phyloP scores from a whole-genome alignment of 1,140 invertebrate genomes.

The Bombus cullumanus region DNA sequence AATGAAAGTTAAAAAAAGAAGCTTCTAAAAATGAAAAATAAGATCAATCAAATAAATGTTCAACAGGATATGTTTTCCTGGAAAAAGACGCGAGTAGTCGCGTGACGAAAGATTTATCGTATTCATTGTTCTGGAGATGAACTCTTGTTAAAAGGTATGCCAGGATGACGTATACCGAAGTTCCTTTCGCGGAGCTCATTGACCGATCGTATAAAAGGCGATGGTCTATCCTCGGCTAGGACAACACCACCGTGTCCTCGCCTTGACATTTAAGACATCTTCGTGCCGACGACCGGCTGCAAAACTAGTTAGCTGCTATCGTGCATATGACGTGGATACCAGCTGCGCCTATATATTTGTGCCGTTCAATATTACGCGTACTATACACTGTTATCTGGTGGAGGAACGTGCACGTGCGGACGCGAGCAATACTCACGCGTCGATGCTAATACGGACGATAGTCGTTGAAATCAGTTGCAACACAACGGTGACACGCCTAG shows the following conservation, averaged over 20 bases:
- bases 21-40: too few species aligned
- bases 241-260: conserved; percentile 57
- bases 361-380: conserved; percentile 3
- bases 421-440: conserved; percentile 40
- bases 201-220: conserved; percentile 45
- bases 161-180: conserved; percentile 1
- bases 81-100: too few species aligned
- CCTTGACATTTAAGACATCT: conserved; percentile 76
- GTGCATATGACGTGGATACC: conserved; percentile 15
- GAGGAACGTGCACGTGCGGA: conserved; percentile 51
- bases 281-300: conserved; percentile 61
- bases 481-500: conserved; percentile 78
- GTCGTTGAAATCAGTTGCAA: conserved; percentile 74
- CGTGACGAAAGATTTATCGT: neutral
- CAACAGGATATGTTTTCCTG: too few species aligned
- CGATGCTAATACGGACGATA: conserved; percentile 62
- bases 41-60: too few species aligned
- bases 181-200: conserved; percentile 61
- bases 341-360: neutral
- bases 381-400: neutral
- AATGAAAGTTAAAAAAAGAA: neutral
- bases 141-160: neutral
- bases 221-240: conserved; percentile 8
- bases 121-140: neutral
- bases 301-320: conserved; percentile 56